Percentiles rank a stretch among this genome's conserved stretches.
phyloP scores from a whole-genome alignment of 1,140 invertebrate genomes.

The Acromyrmex heyeri region DNA sequence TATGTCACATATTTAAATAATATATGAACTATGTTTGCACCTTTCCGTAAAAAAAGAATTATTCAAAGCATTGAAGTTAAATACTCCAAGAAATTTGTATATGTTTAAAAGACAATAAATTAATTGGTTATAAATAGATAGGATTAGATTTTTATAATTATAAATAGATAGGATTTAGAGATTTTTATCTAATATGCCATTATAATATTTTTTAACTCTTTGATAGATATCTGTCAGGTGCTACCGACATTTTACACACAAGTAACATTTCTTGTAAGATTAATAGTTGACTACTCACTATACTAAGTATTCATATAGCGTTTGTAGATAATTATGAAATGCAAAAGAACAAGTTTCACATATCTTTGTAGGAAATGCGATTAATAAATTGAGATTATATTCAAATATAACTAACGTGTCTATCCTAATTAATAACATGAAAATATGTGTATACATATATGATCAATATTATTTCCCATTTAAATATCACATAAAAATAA shows the following conservation, averaged over 20 bases:
- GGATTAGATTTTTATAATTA: conserved; percentile 1
- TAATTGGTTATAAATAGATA: conserved; percentile 2
- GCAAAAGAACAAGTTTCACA: conserved; percentile 3
- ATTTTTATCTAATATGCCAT: background rate
- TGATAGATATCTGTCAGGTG: background rate
- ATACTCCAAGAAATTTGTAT: background rate
- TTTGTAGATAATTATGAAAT: conserved; percentile 18
- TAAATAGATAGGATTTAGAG: background rate
- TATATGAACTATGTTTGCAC: background rate
- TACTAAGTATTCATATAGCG: background rate
- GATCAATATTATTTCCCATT: conserved; percentile 11
- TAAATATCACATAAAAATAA: background rate
- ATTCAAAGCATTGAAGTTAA: background rate
- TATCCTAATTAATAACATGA: background rate
- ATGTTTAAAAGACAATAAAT: background rate
- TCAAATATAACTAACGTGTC: background rate
- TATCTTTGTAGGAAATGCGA: background rate
- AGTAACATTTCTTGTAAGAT: conserved; percentile 2
- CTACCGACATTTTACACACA: conserved; percentile 15
- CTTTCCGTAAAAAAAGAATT: background rate
- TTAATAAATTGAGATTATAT: conserved; percentile 14
- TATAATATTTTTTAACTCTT: background rate
- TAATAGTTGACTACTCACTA: conserved; percentile 28
- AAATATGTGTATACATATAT: background rate
- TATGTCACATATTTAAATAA: background rate